Evolutionary conservation across 2,113 vertebrate genomes (phyloP).

Genomic region (Sprattus sprattus): DNA sequence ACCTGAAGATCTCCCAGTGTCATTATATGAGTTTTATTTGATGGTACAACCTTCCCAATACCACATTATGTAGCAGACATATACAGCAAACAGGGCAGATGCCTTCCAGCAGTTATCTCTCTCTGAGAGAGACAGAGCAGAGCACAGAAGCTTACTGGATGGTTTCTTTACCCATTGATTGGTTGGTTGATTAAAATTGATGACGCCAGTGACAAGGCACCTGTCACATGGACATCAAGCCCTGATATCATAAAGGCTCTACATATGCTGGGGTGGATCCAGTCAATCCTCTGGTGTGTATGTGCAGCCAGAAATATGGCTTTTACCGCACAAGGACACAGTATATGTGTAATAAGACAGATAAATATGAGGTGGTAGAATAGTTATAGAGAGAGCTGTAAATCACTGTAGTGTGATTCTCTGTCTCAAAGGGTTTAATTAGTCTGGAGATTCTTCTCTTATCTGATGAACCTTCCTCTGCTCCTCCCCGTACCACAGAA

Average conservation of each 20-base stretch:
- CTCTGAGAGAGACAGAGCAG: not conserved
- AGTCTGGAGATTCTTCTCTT: slow-evolving; percentile 76
- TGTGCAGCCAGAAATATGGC: not conserved
- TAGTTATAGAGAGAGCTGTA: slow-evolving; percentile 76
- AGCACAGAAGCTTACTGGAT: not conserved
- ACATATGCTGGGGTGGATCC: not conserved
- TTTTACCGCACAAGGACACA: not conserved
- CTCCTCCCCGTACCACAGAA: slow-evolving; percentile 72
- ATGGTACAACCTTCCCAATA: not conserved
- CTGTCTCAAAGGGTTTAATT: slow-evolving; percentile 80
- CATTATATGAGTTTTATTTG: not conserved
- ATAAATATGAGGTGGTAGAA: slow-evolving; percentile 76
- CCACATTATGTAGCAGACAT: not conserved
- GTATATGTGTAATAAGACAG: slow-evolving; percentile 68
- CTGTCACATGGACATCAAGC: slow-evolving; percentile 14
- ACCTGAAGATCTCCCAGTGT: not conserved
- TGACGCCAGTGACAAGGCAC: not conserved
- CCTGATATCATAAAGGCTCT: not conserved
- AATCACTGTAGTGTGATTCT: slow-evolving; percentile 77
- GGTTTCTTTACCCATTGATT: slow-evolving; percentile 8
- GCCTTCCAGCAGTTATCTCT: slow-evolving; percentile 1
- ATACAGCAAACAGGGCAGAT: not conserved
- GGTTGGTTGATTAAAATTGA: slow-evolving; percentile 13
- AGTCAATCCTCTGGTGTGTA: not conserved
- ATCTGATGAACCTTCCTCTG: slow-evolving; percentile 70